These are phyloP conservation scores for Eulemur mongoz DNA, from an alignment of 2,797 vertebrate genomes.

Conservation along the genomic window DNA sequence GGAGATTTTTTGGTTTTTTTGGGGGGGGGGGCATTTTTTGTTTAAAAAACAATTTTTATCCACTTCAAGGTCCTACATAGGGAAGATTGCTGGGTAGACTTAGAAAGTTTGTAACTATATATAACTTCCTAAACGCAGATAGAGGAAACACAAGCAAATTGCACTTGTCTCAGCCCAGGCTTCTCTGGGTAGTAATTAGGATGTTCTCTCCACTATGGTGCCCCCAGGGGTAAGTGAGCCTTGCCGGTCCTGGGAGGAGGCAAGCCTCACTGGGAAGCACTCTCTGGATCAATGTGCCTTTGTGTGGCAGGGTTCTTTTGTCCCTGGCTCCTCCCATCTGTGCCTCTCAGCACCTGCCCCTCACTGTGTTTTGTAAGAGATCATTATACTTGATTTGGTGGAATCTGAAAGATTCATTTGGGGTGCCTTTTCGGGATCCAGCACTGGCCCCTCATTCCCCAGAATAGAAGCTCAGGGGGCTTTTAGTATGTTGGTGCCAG, in stretches of 20 bases:
- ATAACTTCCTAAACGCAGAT: background rate
- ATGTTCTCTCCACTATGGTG: background rate
- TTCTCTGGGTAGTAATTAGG: conserved; percentile 40
- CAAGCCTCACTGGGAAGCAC: conserved; percentile 23
- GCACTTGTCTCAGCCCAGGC: background rate
- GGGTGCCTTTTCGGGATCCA: background rate
- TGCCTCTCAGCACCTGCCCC: background rate
- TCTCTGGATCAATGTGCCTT: conserved; percentile 24
- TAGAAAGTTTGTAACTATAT: background rate
- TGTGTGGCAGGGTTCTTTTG: conserved; percentile 32
- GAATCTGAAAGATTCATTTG: background rate
- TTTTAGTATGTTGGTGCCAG: background rate
- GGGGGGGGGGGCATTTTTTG: background rate
- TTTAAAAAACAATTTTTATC: conserved; percentile 7
- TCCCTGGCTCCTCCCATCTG: background rate
- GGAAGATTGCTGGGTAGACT: background rate
- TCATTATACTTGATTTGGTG: background rate
- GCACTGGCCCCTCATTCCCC: background rate
- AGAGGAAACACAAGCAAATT: conserved; percentile 1
- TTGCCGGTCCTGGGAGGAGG: background rate
- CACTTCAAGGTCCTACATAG: background rate
- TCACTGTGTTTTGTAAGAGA: background rate
- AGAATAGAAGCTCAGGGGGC: background rate
- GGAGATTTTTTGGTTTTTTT: conserved; percentile 5
- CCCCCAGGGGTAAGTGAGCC: background rate